These are phyloP conservation scores for Neosalanx taihuensis DNA, from an alignment of 2,797 vertebrate genomes.

Conservation along the genomic window DNA sequence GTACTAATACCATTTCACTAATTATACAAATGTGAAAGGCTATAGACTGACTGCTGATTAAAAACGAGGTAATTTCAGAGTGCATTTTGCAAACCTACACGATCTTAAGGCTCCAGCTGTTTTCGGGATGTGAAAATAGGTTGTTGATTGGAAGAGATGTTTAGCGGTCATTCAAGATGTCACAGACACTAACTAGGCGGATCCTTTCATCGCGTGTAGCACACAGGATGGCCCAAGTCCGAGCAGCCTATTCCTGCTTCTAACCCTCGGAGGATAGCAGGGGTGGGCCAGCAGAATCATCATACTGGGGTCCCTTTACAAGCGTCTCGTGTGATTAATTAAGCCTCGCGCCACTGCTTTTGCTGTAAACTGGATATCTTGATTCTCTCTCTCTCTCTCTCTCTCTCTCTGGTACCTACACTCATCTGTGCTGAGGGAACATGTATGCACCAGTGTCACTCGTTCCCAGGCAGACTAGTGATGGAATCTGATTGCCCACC, in stretches of 20 bases:
- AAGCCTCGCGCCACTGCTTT: constrained; percentile 34
- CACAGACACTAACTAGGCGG: constrained; percentile 11
- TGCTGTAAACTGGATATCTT: constrained; percentile 27
- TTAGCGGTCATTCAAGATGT: constrained; percentile 11
- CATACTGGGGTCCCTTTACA: constrained; percentile 28
- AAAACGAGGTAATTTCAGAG: too few relatives aligned
- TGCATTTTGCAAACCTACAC: too few relatives aligned
- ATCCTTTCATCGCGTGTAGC: constrained; percentile 11
- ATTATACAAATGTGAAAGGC: too few relatives aligned
- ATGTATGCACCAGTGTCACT: constrained; percentile 65
- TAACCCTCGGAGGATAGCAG: constrained; percentile 3
- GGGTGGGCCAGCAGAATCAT: constrained; percentile 51
- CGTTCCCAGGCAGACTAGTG: constrained; percentile 32
- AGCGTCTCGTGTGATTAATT: constrained; percentile 40
- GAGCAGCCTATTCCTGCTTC: neutral
- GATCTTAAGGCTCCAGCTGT: neutral
- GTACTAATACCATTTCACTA: too few relatives aligned
- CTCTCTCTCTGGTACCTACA: constrained; percentile 50
- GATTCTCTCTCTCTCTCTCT: too few relatives aligned
- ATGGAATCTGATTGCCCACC: constrained; percentile 11
- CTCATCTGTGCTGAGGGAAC: constrained; percentile 57
- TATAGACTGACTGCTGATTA: too few relatives aligned
- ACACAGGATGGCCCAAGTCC: constrained; percentile 10
- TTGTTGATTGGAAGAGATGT: neutral
- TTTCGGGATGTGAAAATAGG: neutral